Evolutionary conservation across 1,140 invertebrate genomes (phyloP).

Genomic region (Penaeus indicus): DNA sequence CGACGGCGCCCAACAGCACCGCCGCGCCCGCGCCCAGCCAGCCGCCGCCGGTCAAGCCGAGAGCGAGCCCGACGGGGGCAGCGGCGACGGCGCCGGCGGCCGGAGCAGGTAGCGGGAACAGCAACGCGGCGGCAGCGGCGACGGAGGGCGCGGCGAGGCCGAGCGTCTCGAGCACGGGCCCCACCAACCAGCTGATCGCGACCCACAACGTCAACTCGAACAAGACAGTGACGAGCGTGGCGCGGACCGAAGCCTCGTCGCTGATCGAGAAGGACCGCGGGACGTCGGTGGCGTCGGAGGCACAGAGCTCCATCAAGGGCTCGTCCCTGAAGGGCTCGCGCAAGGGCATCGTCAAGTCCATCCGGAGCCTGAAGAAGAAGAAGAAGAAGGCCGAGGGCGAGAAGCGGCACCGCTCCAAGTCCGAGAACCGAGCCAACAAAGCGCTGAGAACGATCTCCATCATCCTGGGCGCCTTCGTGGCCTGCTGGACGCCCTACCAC

Average conservation of each 20-base stretch:
- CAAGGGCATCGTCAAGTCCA: constrained; percentile 65
- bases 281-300: constrained; percentile 49
- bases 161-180: constrained; percentile 25
- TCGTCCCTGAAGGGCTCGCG: constrained; percentile 63
- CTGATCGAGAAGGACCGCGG: constrained; percentile 60
- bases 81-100: not conserved
- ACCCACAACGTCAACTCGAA: constrained; percentile 67
- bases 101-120: constrained; percentile 3
- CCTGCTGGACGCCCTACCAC: too few species aligned
- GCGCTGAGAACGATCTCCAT: constrained; percentile 99
- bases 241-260: constrained; percentile 63
- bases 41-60: constrained; percentile 33
- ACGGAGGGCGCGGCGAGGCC: constrained; percentile 20
- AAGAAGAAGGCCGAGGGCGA: constrained; percentile 77
- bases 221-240: constrained; percentile 65
- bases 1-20: constrained; percentile 36
- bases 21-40: constrained; percentile 32
- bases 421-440: constrained; percentile 97
- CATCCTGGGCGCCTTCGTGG: constrained; percentile 87
- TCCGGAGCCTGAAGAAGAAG: constrained; percentile 66
- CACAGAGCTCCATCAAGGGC: constrained; percentile 62
- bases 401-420: constrained; percentile 77
- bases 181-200: constrained; percentile 64
- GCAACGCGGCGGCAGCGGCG: not conserved
- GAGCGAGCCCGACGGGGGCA: constrained; percentile 35